A percentile compares a stretch with the other conserved stretches of the same genome.
Conservation (phyloP, 2,113 vertebrate genomes). For the Andinoacara biseriatus region DNA sequence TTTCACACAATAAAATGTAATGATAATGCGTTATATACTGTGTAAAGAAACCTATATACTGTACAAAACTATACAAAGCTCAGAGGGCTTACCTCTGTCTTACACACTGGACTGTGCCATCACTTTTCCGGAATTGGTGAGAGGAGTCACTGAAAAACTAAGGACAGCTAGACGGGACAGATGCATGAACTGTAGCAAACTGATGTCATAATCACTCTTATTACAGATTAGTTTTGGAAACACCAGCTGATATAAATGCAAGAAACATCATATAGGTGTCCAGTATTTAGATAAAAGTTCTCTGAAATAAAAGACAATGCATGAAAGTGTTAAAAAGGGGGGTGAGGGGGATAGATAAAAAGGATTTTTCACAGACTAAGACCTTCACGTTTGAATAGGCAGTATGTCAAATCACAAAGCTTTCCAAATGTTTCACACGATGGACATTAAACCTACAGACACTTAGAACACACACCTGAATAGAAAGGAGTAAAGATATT, state of each 20-base stretch:
- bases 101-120: slow-evolving; percentile 44
- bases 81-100: slow-evolving; percentile 26
- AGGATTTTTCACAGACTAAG: slow-evolving; percentile 4
- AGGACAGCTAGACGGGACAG: slow-evolving; percentile 5
- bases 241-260: background rate
- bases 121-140: slow-evolving; percentile 17
- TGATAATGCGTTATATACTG: slow-evolving; percentile 45
- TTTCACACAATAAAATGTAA: slow-evolving; percentile 35
- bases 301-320: background rate
- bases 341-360: background rate
- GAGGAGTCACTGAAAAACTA: background rate
- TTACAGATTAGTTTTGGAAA: slow-evolving; percentile 6
- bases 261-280: background rate
- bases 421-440: slow-evolving; percentile 35
- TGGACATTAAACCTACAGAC: slow-evolving; percentile 31
- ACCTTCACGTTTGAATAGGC: background rate
- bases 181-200: slow-evolving; percentile 10
- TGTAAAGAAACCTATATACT: slow-evolving; percentile 62
- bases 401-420: slow-evolving; percentile 10
- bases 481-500: slow-evolving; percentile 35
- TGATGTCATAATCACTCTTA: slow-evolving; percentile 1
- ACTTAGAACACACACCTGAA: slow-evolving; percentile 50
- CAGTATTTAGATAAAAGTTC: background rate
- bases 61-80: slow-evolving; percentile 70
- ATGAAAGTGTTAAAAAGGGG: background rate